Evolutionary conservation across 1,140 invertebrate species (phyloP), one percentile per base, ranked within the genome.

Genomic region (Coelopa frigida): DNA sequence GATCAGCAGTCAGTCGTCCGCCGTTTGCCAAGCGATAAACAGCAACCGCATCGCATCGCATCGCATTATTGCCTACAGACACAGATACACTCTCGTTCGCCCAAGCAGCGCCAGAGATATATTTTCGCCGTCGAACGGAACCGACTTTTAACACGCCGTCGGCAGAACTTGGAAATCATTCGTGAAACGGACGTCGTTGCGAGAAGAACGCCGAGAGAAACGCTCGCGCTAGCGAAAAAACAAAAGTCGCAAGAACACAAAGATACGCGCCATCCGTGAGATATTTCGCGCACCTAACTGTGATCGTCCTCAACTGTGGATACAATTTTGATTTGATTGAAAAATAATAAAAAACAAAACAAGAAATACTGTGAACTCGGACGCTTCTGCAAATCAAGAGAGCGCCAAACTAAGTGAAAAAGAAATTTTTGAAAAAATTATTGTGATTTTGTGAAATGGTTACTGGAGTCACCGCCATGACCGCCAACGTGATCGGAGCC

Each of bases 1-100:
- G 62, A 66, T 66, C 62, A 66, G 61, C 59, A 61, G 51, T 66
- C 62, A 66, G 52, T 66, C 62, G 58, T 66, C 58, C 57, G 58
- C 58, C 55, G 51, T 57, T 52, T 59, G 58, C 58, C 61, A 42
- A 50, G 46, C 62, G 50, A 61, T 62, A 65, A 60, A 58, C 29
- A 35, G 42, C 31, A 44, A 29, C 24, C 15, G 41, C 21, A 31
- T 32, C 41, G 33, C 22, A 5, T 32, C 44, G 44, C 14, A 35
- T 29, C 18, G 26, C 3, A 7, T 17, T 10, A 23, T 18, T 15
- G 33, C 22, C 18, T 22, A 21, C 5, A 44, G 20, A 17, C 11
- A 33, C 21, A 22, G 12, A 7, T 20, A 29, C 3, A 4, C 3
- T 3, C 41, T 2, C 10, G 38, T n/a, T 3, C 15, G 17, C 18